Base-by-base conservation (phyloP, 2,797 vertebrate species). In the Lutjanus argentimaculatus region DNA sequence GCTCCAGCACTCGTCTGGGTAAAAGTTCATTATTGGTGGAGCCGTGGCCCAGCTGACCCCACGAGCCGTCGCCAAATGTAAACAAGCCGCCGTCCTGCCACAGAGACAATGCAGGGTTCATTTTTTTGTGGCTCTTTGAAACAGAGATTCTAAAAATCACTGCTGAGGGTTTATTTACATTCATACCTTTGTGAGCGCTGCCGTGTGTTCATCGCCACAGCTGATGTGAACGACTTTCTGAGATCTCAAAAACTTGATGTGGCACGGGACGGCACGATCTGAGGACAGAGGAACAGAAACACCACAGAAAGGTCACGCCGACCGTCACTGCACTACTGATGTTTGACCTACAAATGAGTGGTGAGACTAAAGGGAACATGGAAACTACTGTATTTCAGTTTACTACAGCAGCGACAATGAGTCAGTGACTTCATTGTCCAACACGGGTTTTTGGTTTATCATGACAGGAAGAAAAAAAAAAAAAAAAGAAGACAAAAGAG, bases 171-270 rank as follows among this genome's bases (percentile, higher is more conserved):
- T 66, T 11, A 55, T 48, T 21, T 16, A 1, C 7, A 40, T 17
- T 3, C 6, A 0, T 95, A 99, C 98, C 97, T 99, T 99, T 68
- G 98, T 99, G 76, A 99, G 95, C 21, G 98, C 97, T 53, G 98
- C 98, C 0, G 98, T 99, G 75, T 99, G 98, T 30, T 99, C 97
- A 64, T 97, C 97, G 80, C 98, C 98, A 92, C 98, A 99, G 90
- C 97, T 98, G 92, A 99, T 98, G 89, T 98, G 98, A 84, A 99
- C 98, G 16, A 99, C 97, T 86, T 99, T 99, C 83, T 99, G 98
- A 51, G 96, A 97, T 67, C 98, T 92, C 88, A 99, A 88, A 87
- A 98, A 97, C 86, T 99, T 99, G 89, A 99, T 97, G 6, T 99
- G 98, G 85, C 98, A 99, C 1, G 98, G 98, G 43, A 98, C 97